Evolutionary conservation across 2,797 vertebrate genomes (phyloP).

Genomic region (Spheniscus humboldti): DNA sequence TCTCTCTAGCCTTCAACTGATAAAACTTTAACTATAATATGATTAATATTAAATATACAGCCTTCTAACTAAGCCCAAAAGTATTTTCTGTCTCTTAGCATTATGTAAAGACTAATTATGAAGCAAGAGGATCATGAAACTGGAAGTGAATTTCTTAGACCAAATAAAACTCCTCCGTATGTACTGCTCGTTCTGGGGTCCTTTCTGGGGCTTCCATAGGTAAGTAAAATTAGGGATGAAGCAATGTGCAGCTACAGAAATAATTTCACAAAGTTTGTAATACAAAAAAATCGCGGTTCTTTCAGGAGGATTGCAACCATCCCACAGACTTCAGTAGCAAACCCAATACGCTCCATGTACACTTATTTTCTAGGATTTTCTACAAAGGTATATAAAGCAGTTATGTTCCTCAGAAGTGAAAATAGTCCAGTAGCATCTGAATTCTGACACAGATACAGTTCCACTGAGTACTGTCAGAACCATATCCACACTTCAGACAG

Average conservation of each 20-base stretch:
- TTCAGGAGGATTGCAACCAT: background rate
- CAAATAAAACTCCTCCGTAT: background rate
- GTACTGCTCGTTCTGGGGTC: background rate
- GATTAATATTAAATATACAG: slow-evolving; percentile 29
- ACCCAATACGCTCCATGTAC: background rate
- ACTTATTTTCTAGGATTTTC: background rate
- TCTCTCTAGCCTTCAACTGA: background rate
- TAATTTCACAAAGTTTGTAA: background rate
- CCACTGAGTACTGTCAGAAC: background rate
- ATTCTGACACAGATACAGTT: background rate
- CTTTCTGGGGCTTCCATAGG: background rate
- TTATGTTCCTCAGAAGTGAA: background rate
- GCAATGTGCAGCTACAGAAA: background rate
- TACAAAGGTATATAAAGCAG: background rate
- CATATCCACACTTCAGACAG: background rate
- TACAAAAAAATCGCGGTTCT: background rate
- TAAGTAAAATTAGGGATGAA: background rate
- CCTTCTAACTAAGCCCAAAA: background rate
- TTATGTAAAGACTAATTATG: slow-evolving; percentile 5
- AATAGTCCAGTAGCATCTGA: background rate
- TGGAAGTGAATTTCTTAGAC: background rate
- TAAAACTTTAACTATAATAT: slow-evolving; percentile 13
- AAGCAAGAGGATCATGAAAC: background rate
- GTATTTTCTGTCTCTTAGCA: background rate
- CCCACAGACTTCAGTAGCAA: background rate